Base-by-base conservation (phyloP, 53 echinoderm and acorn worm species). In the Echinometra lucunter region DNA sequence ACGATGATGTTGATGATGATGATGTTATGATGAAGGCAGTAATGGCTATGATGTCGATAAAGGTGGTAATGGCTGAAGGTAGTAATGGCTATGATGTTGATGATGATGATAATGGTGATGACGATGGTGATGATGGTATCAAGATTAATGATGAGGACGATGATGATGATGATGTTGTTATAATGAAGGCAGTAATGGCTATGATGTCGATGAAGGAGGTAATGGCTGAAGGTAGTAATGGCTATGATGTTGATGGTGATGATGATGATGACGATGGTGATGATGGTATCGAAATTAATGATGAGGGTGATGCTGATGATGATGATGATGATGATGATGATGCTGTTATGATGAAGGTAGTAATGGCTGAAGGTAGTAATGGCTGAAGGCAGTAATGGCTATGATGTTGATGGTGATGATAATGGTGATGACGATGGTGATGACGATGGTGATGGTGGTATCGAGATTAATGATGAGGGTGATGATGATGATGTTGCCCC, bases 381-480 rank as follows among this genome's bases (percentile, higher is more conserved):
- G 0, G 53, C 53, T 4, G n/a, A n/a, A n/a, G n/a, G n/a, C n/a
- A n/a, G 13, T 4, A n/a, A n/a, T n/a, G n/a, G n/a, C n/a, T n/a
- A n/a, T n/a, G n/a, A n/a, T n/a, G n/a, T n/a, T n/a, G n/a, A n/a
- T n/a, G n/a, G n/a, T n/a, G n/a, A n/a, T n/a, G n/a, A n/a, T n/a
- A n/a, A n/a, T n/a, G n/a, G n/a, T n/a, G n/a, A n/a, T n/a, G n/a
- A n/a, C 9, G 49, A 4, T 53, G 53, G 53, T 53, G 8, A 13
- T 53, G 53, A 0, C 13, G 53, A 53, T 25, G 9, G 4, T 89
- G 17, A 17, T 89, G 16, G 3, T 89, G 35, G 2, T n/a, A n/a
- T n/a, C n/a, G n/a, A n/a, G n/a, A n/a, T n/a, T 89, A 3, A 18
- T 89, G 58, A 23, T 88, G 55, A 88, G 11, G 88, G 55, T 88